phyloP scores from a whole-genome alignment of 2,113 vertebrate genomes.

The Chunga burmeisteri region DNA sequence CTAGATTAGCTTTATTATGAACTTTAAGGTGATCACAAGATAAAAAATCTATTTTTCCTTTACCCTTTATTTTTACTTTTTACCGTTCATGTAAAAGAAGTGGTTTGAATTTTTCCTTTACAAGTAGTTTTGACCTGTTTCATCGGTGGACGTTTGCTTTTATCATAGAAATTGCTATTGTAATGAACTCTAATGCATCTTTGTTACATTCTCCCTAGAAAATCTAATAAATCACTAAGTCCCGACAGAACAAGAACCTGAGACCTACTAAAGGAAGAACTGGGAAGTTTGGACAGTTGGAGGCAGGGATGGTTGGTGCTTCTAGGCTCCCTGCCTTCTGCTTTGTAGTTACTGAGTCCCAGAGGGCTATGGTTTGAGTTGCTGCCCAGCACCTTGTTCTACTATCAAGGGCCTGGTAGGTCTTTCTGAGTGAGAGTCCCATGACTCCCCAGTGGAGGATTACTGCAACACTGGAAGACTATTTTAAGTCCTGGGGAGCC shows the following conservation, averaged over 20 bases:
- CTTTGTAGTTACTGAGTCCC: background rate
- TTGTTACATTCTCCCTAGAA: background rate
- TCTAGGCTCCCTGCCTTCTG: background rate
- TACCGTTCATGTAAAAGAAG: background rate
- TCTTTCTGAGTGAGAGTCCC: background rate
- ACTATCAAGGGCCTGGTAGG: background rate
- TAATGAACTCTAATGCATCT: background rate
- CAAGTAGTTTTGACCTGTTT: background rate
- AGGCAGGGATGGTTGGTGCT: background rate
- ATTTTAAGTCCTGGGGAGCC: background rate
- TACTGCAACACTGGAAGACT: accelerated
- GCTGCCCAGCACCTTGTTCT: background rate
- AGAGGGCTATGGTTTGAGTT: background rate
- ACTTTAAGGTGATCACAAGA: background rate
- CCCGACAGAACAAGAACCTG: background rate
- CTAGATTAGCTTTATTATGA: background rate
- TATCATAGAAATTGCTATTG: background rate
- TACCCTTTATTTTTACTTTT: background rate
- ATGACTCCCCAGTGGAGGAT: background rate
- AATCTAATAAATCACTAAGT: background rate
- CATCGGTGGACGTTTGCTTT: background rate
- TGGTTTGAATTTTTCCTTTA: background rate
- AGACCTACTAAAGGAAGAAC: background rate
- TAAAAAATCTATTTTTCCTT: background rate
- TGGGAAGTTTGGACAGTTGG: background rate